Conservation (phyloP, 1,140 invertebrate genomes). For the Campodea augens region DNA sequence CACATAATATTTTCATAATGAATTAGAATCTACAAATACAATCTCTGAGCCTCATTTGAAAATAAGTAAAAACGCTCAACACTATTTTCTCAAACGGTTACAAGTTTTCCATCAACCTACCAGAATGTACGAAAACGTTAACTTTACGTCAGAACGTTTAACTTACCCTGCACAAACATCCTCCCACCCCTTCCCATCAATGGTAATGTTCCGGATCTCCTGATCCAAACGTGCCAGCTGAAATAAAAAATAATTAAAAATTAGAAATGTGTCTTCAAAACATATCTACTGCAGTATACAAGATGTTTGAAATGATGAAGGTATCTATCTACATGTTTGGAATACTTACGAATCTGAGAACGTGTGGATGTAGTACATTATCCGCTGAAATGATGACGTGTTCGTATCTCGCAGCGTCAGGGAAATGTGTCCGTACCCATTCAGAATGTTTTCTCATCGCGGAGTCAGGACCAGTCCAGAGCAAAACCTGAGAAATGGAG, state of each 20-base stretch:
- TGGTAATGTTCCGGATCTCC: conserved; percentile 20
- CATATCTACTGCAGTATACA: too few species aligned
- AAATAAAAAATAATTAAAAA: conserved; percentile 6
- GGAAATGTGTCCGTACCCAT: conserved; percentile 25
- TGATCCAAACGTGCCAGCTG: conserved; percentile 25
- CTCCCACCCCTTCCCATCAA: conserved; percentile 23
- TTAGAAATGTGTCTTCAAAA: background rate
- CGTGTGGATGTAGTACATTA: conserved; percentile 24
- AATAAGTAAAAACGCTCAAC: too few species aligned
- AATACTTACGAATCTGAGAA: conserved; percentile 16
- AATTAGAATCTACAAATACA: too few species aligned
- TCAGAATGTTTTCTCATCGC: conserved; percentile 19
- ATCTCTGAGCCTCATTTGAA: too few species aligned
- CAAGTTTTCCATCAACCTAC: too few species aligned
- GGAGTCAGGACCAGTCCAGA: background rate
- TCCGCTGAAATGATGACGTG: conserved; percentile 27
- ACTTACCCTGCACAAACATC: conserved; percentile 28
- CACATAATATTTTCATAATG: too few species aligned
- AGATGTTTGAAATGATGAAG: too few species aligned
- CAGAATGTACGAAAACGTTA: too few species aligned
- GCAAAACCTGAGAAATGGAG: too few species aligned
- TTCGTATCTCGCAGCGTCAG: conserved; percentile 25
- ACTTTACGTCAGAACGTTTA: too few species aligned
- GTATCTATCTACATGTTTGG: too few species aligned
- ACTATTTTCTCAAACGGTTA: too few species aligned